Base-by-base conservation (phyloP, 2,888 invertebrate genomes). In the Zootermopsis nevadensis region DNA sequence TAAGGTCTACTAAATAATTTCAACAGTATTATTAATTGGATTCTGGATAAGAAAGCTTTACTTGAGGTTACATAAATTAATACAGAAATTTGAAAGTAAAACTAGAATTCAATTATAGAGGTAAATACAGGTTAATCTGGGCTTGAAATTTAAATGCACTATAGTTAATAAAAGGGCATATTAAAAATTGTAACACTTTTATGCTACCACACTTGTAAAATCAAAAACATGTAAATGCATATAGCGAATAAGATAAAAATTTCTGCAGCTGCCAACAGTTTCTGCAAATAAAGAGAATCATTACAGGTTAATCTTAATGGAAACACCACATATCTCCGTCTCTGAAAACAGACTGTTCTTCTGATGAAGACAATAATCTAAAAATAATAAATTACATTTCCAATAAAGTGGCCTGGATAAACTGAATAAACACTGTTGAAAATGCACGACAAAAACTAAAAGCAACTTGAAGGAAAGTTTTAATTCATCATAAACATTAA, bases 401-500 rank as follows among this genome's bases (percentile, higher is more conserved):
- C n/a, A 27, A 27, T 60, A 48, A 48, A 48, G 15, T 19, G 19
- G 48, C 48, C 4, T 48, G 48, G 48, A 19, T 19, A 48, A 48
- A 48, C 19, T 48, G 15, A 48, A 15, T 48, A 19, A 48, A 15
- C 19, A 48, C 8, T 48, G 42, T 48, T 19, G 15, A 4, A 60
- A n/a, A n/a, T 27, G 27, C 60, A 60, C 7, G n/a, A 60, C 27
- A 60, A 60, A 27, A 60, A n/a, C n/a, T 8, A 60, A 60, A 60
- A 60, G 10, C n/a, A 60, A 27, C 8, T 8, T 60, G 4, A n/a
- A 19, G 22, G 55, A 55, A n/a, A 55, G 55, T 55, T 27, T 19
- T 48, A 60, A 60, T 60, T 60, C 60, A 60, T n/a, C 7, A 60
- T n/a, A 60, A 60, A 60, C 60, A 60, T 60, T 27, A n/a, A 60